These are phyloP conservation scores for Lysandra bellargus DNA, from an alignment of 2,888 invertebrate genomes.

Conservation along the genomic window DNA sequence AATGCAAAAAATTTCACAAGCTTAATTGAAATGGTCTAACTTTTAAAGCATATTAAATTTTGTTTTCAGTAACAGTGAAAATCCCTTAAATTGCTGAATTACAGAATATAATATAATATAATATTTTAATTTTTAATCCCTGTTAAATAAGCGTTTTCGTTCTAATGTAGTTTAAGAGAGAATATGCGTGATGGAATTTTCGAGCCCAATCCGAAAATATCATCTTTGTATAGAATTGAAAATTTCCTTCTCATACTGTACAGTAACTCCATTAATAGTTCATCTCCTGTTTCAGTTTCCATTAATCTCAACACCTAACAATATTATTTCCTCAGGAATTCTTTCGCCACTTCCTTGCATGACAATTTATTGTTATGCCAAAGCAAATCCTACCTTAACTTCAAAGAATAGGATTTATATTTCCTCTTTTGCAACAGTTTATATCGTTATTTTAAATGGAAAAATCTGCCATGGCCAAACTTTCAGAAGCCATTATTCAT, in stretches of 20 bases:
- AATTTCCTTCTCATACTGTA: background rate
- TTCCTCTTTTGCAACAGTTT: background rate
- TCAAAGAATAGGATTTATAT: background rate
- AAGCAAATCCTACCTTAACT: background rate
- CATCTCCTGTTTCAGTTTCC: background rate
- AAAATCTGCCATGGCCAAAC: constrained; percentile 9
- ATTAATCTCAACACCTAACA: constrained; percentile 10
- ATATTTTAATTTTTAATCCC: too few relatives aligned
- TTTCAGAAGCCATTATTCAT: background rate
- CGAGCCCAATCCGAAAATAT: too few relatives aligned
- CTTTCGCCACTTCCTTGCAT: background rate
- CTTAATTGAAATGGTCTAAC: too few relatives aligned
- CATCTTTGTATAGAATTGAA: background rate
- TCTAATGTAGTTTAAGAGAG: too few relatives aligned
- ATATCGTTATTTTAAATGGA: background rate
- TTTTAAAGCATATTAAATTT: too few relatives aligned
- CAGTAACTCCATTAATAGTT: background rate
- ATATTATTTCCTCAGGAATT: constrained; percentile 6
- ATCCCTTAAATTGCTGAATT: too few relatives aligned
- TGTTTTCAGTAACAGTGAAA: too few relatives aligned
- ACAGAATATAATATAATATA: too few relatives aligned
- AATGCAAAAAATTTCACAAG: too few relatives aligned
- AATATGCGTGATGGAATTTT: too few relatives aligned
- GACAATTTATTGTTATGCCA: background rate
- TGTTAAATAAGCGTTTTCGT: too few relatives aligned